phyloP scores from a whole-genome alignment of 1,140 invertebrate genomes.

The Cyclargus thomasi region DNA sequence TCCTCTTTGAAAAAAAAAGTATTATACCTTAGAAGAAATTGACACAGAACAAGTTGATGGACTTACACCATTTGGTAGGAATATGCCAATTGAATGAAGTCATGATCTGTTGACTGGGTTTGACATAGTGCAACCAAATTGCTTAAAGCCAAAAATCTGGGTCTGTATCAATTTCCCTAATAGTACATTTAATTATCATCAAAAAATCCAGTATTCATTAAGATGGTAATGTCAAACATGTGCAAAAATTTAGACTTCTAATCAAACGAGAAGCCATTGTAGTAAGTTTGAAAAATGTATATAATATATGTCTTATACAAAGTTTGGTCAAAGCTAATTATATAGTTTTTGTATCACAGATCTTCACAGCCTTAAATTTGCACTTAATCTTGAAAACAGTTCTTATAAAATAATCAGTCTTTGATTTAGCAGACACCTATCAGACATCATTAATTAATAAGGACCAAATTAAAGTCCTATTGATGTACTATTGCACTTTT shows the following conservation, averaged over 20 bases:
- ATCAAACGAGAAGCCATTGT: background rate
- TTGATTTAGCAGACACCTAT: background rate
- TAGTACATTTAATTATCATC: too few species aligned
- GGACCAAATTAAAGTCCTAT: background rate
- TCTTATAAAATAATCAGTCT: background rate
- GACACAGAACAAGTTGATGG: too few species aligned
- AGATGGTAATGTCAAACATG: too few species aligned
- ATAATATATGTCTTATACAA: constrained; percentile 6
- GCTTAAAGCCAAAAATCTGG: too few species aligned
- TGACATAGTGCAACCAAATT: too few species aligned
- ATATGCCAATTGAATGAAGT: too few species aligned
- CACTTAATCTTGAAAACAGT: background rate
- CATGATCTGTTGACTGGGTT: too few species aligned
- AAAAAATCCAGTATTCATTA: too few species aligned
- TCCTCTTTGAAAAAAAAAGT: too few species aligned
- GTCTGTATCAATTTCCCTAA: too few species aligned
- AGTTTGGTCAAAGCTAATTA: background rate
- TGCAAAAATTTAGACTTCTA: background rate
- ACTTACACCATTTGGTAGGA: too few species aligned
- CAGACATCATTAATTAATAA: background rate
- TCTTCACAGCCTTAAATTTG: constrained; percentile 31
- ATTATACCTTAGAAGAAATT: too few species aligned
- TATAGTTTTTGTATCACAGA: constrained; percentile 36
- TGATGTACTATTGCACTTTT: constrained; percentile 21
- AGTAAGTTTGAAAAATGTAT: background rate